Percentiles rank a stretch among this genome's conserved stretches.
Evolutionary conservation across 1,140 invertebrate species (phyloP).

Genomic region (Drosophila bifasciata): DNA sequence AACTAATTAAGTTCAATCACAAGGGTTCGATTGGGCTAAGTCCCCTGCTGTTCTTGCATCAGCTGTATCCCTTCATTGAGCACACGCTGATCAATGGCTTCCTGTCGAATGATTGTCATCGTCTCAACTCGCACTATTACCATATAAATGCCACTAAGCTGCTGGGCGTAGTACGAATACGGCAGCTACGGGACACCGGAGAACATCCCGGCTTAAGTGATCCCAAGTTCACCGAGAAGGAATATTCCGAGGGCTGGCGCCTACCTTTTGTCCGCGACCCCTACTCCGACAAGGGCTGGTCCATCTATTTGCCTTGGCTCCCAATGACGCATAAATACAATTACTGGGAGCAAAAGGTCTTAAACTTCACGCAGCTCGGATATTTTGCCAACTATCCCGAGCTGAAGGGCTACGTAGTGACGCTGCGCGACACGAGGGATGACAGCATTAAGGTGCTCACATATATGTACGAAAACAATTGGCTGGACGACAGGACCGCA

Average conservation of each 20-base stretch:
- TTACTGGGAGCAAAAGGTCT: slow-evolving; percentile 1
- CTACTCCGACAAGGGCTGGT: slow-evolving; percentile 63
- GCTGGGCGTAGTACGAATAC: slow-evolving; percentile 62
- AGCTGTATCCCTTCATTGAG: slow-evolving; percentile 49
- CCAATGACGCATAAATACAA: background rate
- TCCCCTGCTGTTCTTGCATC: slow-evolving; percentile 1
- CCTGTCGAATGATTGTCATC: slow-evolving; percentile 4
- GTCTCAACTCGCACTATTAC: slow-evolving; percentile 23
- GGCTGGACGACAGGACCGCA: slow-evolving; percentile 57
- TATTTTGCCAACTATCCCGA: slow-evolving; percentile 43
- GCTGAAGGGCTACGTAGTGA: slow-evolving; percentile 43
- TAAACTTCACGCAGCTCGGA: slow-evolving; percentile 32
- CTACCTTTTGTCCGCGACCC: slow-evolving; percentile 38
- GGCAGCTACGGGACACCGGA: slow-evolving; percentile 42
- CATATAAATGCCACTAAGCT: slow-evolving; percentile 23
- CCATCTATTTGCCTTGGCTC: slow-evolving; percentile 67
- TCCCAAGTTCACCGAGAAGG: slow-evolving; percentile 9
- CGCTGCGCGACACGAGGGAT: slow-evolving; percentile 35
- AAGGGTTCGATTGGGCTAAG: slow-evolving; percentile 30
- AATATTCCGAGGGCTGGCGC: slow-evolving; percentile 54
- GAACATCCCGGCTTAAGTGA: background rate
- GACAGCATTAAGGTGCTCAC: slow-evolving; percentile 59
- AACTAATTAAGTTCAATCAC: slow-evolving; percentile 12
- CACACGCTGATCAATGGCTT: slow-evolving; percentile 37
- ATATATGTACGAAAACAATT: slow-evolving; percentile 39